These are phyloP conservation scores for Daphoenositta chrysoptera DNA, from an alignment of 2,113 vertebrate genomes.

Conservation along the genomic window DNA sequence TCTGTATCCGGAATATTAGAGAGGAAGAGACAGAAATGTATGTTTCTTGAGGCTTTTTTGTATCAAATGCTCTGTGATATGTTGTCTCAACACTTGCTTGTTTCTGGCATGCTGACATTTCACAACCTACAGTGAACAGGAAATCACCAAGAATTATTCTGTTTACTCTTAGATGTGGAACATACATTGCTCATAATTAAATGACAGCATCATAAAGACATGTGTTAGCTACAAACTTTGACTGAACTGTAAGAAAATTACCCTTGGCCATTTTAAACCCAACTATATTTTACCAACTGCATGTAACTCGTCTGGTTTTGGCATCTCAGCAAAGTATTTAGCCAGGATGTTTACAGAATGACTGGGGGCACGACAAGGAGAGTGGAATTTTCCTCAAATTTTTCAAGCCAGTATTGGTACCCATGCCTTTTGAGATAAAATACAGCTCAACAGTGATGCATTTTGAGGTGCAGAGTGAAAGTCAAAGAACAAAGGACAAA, in stretches of 20 bases:
- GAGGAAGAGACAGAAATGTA: neutral
- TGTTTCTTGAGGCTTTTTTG: neutral
- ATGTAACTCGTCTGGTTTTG: neutral
- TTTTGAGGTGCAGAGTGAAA: neutral
- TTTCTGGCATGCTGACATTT: neutral
- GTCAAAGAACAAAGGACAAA: neutral
- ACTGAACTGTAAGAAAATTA: neutral
- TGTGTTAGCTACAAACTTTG: neutral
- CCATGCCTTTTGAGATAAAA: neutral
- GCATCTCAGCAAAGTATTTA: neutral
- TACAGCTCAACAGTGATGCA: neutral
- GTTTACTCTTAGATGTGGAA: neutral
- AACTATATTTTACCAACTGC: neutral
- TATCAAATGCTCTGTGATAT: neutral
- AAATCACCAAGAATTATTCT: conserved; percentile 3
- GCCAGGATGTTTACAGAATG: neutral
- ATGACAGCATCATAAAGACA: neutral
- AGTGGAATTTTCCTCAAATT: neutral
- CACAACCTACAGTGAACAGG: neutral
- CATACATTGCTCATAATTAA: neutral
- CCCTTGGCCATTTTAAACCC: neutral
- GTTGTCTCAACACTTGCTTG: neutral
- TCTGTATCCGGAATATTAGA: neutral
- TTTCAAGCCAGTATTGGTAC: neutral
- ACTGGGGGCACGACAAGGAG: rapidly evolving